Conservation (phyloP, 2,797 vertebrate genomes). For the Periophthalmus magnuspinnatus region DNA sequence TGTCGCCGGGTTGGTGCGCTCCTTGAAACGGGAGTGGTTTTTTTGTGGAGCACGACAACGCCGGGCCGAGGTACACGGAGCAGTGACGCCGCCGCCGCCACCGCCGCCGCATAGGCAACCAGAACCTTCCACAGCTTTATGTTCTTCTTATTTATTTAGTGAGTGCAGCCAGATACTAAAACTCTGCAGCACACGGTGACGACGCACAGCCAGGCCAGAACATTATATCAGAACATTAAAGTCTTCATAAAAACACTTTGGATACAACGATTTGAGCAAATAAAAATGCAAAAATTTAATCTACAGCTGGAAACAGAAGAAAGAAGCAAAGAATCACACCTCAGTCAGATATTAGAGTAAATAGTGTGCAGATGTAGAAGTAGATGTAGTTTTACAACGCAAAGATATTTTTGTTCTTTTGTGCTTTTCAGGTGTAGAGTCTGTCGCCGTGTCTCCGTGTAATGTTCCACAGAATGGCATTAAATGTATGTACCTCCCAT, state of each 20-base stretch:
- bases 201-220: neutral
- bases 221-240: neutral
- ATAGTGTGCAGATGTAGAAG: neutral
- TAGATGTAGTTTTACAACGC: neutral
- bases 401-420: neutral
- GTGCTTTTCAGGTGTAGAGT: no score
- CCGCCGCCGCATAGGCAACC: neutral
- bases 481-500: no score
- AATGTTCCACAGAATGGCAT: neutral
- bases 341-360: neutral
- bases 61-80: constrained; percentile 4
- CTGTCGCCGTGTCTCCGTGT: no score
- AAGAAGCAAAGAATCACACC: neutral
- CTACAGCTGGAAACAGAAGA: no score
- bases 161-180: constrained; percentile 8
- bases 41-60: constrained; percentile 18
- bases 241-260: neutral
- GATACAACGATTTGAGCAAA: neutral
- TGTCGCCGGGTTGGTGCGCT: constrained; percentile 26
- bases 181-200: neutral
- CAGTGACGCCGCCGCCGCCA: no score
- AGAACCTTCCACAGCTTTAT: constrained; percentile 3
- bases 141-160: constrained; percentile 12
- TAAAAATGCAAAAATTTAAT: no score
- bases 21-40: constrained; percentile 13